These are phyloP conservation scores for Tragelaphus imberbis DNA, from an alignment of 2,113 vertebrate genomes.

Conservation along the genomic window DNA sequence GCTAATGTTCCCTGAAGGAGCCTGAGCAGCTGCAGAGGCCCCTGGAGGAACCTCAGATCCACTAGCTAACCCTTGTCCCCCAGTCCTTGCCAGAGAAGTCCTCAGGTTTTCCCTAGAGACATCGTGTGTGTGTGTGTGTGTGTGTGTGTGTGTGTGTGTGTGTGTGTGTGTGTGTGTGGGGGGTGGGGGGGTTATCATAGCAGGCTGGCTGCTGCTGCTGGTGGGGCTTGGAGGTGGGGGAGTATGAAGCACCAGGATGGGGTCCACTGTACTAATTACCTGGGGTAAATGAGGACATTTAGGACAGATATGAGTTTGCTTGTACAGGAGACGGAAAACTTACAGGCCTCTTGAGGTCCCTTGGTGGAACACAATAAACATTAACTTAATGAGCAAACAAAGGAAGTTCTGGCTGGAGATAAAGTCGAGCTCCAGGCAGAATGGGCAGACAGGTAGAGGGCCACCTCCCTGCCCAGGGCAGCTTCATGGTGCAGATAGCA, in stretches of 20 bases:
- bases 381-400: background rate
- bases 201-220: background rate
- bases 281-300: background rate
- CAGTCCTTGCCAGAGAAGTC: background rate
- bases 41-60: background rate
- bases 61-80: background rate
- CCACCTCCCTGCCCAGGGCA: background rate
- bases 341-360: background rate
- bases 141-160: fast-evolving
- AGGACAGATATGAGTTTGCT: background rate
- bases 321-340: background rate
- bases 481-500: fast-evolving
- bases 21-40: background rate
- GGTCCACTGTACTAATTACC: background rate
- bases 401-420: background rate
- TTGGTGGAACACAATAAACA: background rate
- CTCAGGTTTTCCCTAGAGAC: background rate
- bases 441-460: background rate
- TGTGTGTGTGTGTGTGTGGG: fast-evolving
- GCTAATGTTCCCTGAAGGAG: background rate
- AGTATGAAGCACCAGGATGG: background rate
- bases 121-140: fast-evolving
- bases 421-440: background rate
- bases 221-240: background rate
- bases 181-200: background rate